A percentile compares a stretch with the other conserved stretches of the same genome.
Conservation (phyloP, 2,113 vertebrate species). For the Lycaon pictus region DNA sequence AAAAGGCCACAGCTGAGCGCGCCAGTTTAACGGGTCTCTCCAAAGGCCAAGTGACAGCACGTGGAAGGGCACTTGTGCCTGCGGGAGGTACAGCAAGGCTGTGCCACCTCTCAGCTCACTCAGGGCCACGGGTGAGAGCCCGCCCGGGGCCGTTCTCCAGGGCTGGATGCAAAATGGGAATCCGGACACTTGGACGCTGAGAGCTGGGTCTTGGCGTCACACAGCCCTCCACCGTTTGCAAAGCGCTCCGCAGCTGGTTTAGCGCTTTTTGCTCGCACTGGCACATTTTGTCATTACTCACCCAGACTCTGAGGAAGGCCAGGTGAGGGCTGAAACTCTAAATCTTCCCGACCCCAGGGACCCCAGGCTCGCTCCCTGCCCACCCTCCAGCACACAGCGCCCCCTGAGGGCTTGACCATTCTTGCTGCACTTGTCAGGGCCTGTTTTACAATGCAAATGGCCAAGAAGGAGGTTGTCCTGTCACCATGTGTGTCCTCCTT, state of each 20-base stretch:
- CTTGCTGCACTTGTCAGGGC: not conserved
- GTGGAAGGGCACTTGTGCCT: slow-evolving; percentile 67
- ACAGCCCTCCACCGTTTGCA: accelerated
- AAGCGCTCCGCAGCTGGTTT: accelerated
- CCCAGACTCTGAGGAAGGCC: not conserved
- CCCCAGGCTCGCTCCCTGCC: not conserved
- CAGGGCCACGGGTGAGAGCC: not conserved
- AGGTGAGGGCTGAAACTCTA: not conserved
- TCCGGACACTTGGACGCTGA: accelerated
- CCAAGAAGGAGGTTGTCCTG: not conserved
- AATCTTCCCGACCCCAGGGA: too few species aligned
- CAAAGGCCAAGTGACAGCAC: slow-evolving; percentile 64
- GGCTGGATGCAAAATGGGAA: not conserved
- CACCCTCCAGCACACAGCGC: not conserved
- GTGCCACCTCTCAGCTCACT: not conserved
- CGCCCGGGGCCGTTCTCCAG: not conserved
- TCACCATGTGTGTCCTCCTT: too few species aligned
- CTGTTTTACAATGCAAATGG: not conserved
- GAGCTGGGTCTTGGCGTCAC: accelerated
- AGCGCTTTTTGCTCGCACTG: accelerated
- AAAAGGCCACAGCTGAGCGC: slow-evolving; percentile 79
- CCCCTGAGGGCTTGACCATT: not conserved
- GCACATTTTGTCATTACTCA: accelerated
- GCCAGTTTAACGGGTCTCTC: slow-evolving; percentile 77
- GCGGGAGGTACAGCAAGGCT: not conserved